These are phyloP conservation scores for Bursaphelenchus okinawaensis DNA, from an alignment of 2,888 invertebrate species.

Conservation along the genomic window DNA sequence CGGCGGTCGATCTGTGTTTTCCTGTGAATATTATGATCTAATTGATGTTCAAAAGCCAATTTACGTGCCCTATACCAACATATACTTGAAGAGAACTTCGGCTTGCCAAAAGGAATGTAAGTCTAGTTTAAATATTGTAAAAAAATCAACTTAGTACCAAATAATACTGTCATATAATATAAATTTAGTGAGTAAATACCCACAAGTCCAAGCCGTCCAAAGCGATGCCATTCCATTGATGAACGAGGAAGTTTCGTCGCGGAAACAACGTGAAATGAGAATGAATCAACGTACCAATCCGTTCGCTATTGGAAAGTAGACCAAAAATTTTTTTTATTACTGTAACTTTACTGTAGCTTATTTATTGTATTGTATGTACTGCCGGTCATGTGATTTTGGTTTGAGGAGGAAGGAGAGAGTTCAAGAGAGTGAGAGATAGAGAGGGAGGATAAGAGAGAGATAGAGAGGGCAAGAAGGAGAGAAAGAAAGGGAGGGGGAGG, in stretches of 20 bases:
- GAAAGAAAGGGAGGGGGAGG: no score
- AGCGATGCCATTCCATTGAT: not conserved
- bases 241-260: not conserved
- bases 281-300: not conserved
- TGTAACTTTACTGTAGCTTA: not conserved
- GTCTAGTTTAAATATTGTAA: not conserved
- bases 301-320: not conserved
- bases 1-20: slow-evolving; percentile 54
- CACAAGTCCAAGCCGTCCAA: not conserved
- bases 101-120: slow-evolving; percentile 28
- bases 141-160: no score
- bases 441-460: no score
- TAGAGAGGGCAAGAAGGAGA: no score
- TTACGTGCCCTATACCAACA: slow-evolving; percentile 50
- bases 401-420: no score
- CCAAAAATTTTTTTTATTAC: not conserved
- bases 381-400: no score
- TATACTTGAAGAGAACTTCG: slow-evolving; percentile 41
- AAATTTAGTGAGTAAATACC: not conserved
- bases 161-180: no score
- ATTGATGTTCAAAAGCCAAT: slow-evolving; percentile 38
- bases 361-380: no score
- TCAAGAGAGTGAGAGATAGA: no score
- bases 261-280: not conserved
- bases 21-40: slow-evolving; percentile 53